These are phyloP conservation scores for Rugalucina vietnamica DNA, from an alignment of 2,888 invertebrate genomes.

Conservation along the genomic window DNA sequence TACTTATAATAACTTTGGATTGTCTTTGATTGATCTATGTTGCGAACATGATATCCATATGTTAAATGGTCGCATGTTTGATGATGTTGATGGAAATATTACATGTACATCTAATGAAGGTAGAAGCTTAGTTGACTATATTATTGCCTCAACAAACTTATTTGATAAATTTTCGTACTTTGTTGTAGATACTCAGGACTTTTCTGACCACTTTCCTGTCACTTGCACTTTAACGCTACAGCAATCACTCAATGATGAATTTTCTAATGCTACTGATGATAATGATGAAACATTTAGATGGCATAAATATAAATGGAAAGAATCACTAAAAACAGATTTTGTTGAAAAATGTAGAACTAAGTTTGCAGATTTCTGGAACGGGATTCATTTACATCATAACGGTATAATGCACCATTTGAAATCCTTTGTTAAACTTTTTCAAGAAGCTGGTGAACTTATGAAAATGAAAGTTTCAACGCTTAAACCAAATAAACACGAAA, in stretches of 20 bases:
- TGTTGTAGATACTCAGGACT: slow-evolving; percentile 2
- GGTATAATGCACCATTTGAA: background rate
- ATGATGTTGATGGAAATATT: slow-evolving; percentile 26
- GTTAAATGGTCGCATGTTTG: slow-evolving; percentile 25
- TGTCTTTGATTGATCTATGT: slow-evolving; percentile 35
- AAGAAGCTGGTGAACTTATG: background rate
- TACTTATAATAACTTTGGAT: slow-evolving; percentile 36
- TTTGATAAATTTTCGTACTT: slow-evolving; percentile 21
- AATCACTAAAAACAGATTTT: background rate
- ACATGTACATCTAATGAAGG: slow-evolving; percentile 35
- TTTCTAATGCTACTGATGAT: too few species aligned
- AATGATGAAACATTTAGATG: background rate
- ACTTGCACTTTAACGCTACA: background rate
- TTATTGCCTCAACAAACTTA: slow-evolving; percentile 27
- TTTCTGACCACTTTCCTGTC: slow-evolving; percentile 31
- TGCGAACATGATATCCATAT: slow-evolving; percentile 28
- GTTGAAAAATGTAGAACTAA: background rate
- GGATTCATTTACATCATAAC: background rate
- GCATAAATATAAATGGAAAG: background rate
- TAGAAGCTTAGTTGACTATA: slow-evolving; percentile 37
- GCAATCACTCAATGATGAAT: background rate
- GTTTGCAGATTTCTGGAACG: background rate
- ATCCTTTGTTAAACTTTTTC: background rate
- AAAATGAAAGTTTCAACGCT: background rate
- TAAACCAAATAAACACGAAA: background rate